phyloP scores from a whole-genome alignment of 1,140 invertebrate species.

The Dufourea novaeangliae region DNA sequence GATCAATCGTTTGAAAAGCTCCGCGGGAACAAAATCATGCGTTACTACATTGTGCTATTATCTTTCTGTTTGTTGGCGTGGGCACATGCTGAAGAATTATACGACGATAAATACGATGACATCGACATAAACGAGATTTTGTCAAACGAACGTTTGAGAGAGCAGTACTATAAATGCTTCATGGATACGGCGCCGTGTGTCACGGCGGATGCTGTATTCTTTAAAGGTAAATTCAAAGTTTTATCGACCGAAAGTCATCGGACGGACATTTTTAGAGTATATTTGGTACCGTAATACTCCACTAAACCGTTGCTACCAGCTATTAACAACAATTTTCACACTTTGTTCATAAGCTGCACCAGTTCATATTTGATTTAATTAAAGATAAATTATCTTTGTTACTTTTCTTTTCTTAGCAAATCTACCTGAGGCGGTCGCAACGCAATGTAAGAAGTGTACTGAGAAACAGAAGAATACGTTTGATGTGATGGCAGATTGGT shows the following conservation, averaged over 20 bases:
- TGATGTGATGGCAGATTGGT: constrained; percentile 48
- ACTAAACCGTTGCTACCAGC: too few relatives aligned
- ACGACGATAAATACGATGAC: constrained; percentile 41
- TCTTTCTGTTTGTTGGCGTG: neutral
- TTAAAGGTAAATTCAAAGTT: constrained; percentile 59
- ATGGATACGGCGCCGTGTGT: constrained; percentile 73
- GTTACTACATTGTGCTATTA: neutral
- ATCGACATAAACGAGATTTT: constrained; percentile 15
- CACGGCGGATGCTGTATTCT: constrained; percentile 64
- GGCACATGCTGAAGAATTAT: constrained; percentile 4
- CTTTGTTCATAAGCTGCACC: too few relatives aligned
- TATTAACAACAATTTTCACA: too few relatives aligned
- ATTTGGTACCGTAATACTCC: too few relatives aligned
- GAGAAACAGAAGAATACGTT: constrained; percentile 44
- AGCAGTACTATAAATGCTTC: constrained; percentile 75
- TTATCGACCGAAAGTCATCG: too few relatives aligned
- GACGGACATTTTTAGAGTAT: too few relatives aligned
- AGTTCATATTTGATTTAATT: too few relatives aligned
- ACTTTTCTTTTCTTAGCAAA: constrained; percentile 35
- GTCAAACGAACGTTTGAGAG: constrained; percentile 32
- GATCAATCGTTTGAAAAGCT: neutral
- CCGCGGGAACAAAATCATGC: neutral
- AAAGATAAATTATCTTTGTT: too few relatives aligned
- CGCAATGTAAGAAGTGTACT: constrained; percentile 60
- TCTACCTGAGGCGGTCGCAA: constrained; percentile 50